Conservation (phyloP, 1,140 invertebrate genomes). For the Reticulitermes speratus region DNA sequence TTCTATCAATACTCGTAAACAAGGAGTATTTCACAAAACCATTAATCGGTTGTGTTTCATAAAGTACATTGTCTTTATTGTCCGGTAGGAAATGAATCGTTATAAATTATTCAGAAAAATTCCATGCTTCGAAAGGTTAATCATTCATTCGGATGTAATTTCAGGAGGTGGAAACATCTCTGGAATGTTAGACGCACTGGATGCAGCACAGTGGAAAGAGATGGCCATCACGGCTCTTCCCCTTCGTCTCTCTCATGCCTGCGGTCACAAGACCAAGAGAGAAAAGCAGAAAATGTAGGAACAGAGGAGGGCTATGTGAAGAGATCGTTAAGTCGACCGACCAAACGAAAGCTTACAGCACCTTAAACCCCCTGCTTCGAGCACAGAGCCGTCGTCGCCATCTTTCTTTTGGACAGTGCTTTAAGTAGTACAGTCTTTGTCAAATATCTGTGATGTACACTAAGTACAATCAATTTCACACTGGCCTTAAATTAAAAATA, state of each 20-base stretch:
- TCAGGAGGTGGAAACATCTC: not conserved
- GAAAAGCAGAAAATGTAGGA: not conserved
- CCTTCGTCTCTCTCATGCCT: not conserved
- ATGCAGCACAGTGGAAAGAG: not conserved
- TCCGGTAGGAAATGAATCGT: too few species aligned
- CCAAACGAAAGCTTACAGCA: not conserved
- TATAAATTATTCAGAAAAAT: too few species aligned
- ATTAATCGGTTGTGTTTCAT: too few species aligned
- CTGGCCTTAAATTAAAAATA: too few species aligned
- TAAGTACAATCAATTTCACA: too few species aligned
- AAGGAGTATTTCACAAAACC: too few species aligned
- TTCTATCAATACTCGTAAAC: too few species aligned
- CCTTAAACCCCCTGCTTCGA: not conserved
- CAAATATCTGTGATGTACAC: not conserved
- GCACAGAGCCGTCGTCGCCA: not conserved
- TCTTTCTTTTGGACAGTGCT: not conserved
- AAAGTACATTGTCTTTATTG: too few species aligned
- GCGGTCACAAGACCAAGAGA: constrained; percentile 4
- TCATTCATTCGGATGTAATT: not conserved
- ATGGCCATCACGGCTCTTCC: not conserved
- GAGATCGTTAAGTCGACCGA: constrained; percentile 8
- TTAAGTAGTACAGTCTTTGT: not conserved
- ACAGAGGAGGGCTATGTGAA: not conserved
- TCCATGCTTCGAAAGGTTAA: too few species aligned
- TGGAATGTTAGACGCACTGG: not conserved